A percentile compares a stretch with the other conserved stretches of the same genome.
These are phyloP conservation scores for Meteorus cinctellus DNA, from an alignment of 2,888 invertebrate species.

Conservation along the genomic window DNA sequence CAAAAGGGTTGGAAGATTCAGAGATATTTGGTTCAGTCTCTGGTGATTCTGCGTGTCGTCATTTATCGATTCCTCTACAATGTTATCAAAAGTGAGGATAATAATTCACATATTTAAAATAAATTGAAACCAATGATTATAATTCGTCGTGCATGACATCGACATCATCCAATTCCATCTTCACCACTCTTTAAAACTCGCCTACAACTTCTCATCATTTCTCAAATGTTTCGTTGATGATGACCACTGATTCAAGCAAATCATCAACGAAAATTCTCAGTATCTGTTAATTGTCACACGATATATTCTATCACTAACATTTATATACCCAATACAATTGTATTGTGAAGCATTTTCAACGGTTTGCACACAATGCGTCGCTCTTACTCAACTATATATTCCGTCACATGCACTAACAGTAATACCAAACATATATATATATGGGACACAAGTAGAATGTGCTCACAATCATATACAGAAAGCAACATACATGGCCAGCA, in stretches of 20 bases:
- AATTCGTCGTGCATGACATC: no score
- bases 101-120: no score
- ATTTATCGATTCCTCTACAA: no score
- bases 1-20: not conserved
- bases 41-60: no score
- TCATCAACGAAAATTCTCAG: no score
- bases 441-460: slow-evolving; percentile 2
- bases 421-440: slow-evolving; percentile 25
- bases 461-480: slow-evolving; percentile 36
- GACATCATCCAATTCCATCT: no score
- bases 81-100: no score
- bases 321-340: not conserved
- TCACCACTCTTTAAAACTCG: no score
- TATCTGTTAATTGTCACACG: not conserved
- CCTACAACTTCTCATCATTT: no score
- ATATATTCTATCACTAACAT: not conserved
- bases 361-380: not conserved
- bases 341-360: not conserved
- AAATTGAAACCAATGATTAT: no score
- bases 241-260: no score
- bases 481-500: slow-evolving; percentile 51
- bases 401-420: slow-evolving; percentile 14
- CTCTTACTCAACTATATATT: not conserved
- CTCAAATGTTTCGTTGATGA: no score
- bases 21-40: not conserved